Evolutionary conservation across 2,797 vertebrate genomes (phyloP), one percentile per base, ranked within the genome.

Genomic region (Adelosebastes latens): DNA sequence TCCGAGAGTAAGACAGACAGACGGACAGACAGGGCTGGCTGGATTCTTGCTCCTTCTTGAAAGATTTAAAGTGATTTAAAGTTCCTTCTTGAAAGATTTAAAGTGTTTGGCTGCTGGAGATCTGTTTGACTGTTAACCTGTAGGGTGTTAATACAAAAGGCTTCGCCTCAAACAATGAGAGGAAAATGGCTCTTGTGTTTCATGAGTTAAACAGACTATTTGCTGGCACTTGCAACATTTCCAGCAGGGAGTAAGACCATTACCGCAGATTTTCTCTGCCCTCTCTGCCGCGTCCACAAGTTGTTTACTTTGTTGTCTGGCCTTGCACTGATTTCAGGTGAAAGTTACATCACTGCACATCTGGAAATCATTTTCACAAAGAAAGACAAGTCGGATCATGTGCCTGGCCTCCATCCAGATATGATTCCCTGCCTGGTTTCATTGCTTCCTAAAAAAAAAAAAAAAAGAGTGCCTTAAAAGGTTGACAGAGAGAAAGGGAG

Each of bases 341-440:
- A 83, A 67, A 39, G 83, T 93, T 88, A 83, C 87, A 87, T 91
- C 88, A 92, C n/a, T 14, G 8, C 22, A 24, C 85, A 87, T 93
- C 89, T 92, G 90, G 86, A 89, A 89, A 80, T 73, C 1, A 86
- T 90, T 90, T 79, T 27, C 29, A 34, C 53, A 9, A 58, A 39
- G 22, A 72, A 62, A 52, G 55, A 74, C 68, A 68, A 64, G 34
- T 82, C 12, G 0, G 31, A 80, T 79, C 90, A 88, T 88, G 89
- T 84, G 16, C 62, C 64, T 84, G 84, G 88, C 60, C 61, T 62
- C 46, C 22, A 10, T 79, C 88, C 84, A 80, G 62, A 75, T 89
- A 66, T 62, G 59, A 83, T 82, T 67, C 63, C 65, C 59, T 22
- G 55, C 5, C 27, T 70, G 72, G 29, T 78, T 68, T 69, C 32